A percentile compares a stretch with the other conserved stretches of the same genome.
phyloP scores from a whole-genome alignment of 2,888 invertebrate species.

The Leucophenga montana region DNA sequence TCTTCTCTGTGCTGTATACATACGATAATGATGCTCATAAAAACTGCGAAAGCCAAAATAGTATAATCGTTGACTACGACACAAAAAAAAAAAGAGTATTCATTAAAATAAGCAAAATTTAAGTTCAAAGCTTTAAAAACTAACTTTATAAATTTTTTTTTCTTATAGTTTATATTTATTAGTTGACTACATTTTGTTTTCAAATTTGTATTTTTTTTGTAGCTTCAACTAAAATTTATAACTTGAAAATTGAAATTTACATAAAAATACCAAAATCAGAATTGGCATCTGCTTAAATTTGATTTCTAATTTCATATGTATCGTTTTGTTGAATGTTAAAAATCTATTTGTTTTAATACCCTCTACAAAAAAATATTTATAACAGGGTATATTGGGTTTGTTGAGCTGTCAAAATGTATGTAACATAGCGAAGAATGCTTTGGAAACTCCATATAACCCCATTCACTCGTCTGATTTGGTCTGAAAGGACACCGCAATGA shows the following conservation, averaged over 20 bases:
- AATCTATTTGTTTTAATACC: not conserved
- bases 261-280: constrained; percentile 41
- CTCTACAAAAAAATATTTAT: too few relatives aligned
- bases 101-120: constrained; percentile 49
- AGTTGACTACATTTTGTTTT: not conserved
- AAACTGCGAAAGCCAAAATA: constrained; percentile 43
- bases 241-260: constrained; percentile 45
- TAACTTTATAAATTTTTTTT: constrained; percentile 6
- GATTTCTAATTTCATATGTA: constrained; percentile 14
- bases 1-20: not conserved
- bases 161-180: not conserved
- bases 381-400: too few relatives aligned
- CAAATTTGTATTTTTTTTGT: not conserved
- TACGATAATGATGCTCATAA: not conserved
- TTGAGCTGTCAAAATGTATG: too few relatives aligned
- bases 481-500: too few relatives aligned
- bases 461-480: too few relatives aligned
- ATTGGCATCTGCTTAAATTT: constrained; percentile 1
- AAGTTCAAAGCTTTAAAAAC: constrained; percentile 42
- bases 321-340: not conserved
- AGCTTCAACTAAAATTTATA: constrained; percentile 16
- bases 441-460: too few relatives aligned
- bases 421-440: too few relatives aligned
- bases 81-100: constrained; percentile 37
- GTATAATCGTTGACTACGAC: constrained; percentile 43